Conservation (phyloP, 92 coral and sea anemone species). For the Virgularia gustaviana region DNA sequence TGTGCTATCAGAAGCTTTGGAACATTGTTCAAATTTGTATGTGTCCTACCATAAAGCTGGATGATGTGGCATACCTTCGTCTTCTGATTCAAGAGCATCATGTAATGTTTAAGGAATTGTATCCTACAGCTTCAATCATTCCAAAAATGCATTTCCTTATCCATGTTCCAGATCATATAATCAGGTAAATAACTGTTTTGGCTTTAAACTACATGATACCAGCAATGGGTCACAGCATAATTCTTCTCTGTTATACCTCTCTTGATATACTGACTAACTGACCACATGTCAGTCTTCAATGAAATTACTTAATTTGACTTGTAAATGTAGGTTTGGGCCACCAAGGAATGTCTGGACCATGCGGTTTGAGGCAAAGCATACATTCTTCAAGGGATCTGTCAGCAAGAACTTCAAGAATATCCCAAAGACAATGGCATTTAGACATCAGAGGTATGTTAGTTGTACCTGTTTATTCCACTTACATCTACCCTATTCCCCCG, state of each 20-base stretch:
- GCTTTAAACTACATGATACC: neutral
- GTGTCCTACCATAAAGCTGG: slow-evolving; percentile 14
- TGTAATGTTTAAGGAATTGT: slow-evolving; percentile 3
- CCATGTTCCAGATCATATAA: slow-evolving; percentile 13
- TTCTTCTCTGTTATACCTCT: neutral
- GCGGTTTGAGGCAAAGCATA: slow-evolving; percentile 27
- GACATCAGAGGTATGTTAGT: slow-evolving; percentile 3
- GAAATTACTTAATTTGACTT: neutral
- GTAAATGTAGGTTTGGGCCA: slow-evolving; percentile 12
- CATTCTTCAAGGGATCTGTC: neutral
- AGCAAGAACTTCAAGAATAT: slow-evolving; percentile 16
- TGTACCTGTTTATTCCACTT: no score
- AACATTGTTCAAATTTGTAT: slow-evolving; percentile 10
- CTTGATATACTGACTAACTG: neutral
- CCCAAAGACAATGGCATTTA: neutral
- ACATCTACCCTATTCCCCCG: no score
- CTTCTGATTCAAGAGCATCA: slow-evolving; percentile 21
- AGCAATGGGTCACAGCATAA: neutral
- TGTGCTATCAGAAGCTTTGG: slow-evolving; percentile 26
- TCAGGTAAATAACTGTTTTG: neutral
- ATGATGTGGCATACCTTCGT: slow-evolving; percentile 16
- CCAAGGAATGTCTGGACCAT: slow-evolving; percentile 19
- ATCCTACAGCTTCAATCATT: slow-evolving; percentile 5
- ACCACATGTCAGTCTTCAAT: neutral
- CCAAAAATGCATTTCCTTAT: slow-evolving; percentile 15